Evolutionary conservation across 2,797 vertebrate species (phyloP), one percentile per base, ranked within the genome.

Genomic region (Perodicticus potto): DNA sequence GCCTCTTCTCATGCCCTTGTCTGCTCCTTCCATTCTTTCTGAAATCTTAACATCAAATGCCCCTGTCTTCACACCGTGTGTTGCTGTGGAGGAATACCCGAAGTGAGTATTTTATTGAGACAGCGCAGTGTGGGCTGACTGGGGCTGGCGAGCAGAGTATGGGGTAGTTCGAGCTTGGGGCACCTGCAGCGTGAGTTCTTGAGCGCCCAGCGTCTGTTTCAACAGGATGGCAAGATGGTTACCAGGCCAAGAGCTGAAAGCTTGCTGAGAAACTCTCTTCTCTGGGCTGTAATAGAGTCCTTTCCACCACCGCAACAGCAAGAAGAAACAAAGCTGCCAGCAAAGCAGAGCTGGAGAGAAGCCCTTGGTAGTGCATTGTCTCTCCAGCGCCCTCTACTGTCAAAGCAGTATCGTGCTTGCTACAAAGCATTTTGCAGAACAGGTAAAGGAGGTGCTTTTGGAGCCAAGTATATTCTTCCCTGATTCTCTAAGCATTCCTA

Each of bases 281-380:
- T 55, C 37, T 81, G 7, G 43, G 5, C 7, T 90, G 69, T 49
- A 77, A 3, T 9, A 70, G 34, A 82, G 14, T 65, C n/a, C 6
- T 7, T 74, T 25, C 3, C 2, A 19, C 65, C 32, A 19, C 7
- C 63, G 17, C 2, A 16, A 29, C 16, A 59, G 13, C 4, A 32
- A 78, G 6, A 67, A 49, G 4, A 55, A 96, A 78, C 19, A 69
- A 72, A 96, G 37, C 87, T 69, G 72, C 25, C 25, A 83, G 82
- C 17, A 57, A 63, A 70, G 34, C 3, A 67, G 16, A 45, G 1
- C 3, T 45, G 1, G n/a, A 45, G 1, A 78, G 10, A 82, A 65
- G 2, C 1, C 7, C 29, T 82, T n/a, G 9, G 13, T 61, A 43
- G 0, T 6, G 5, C 27, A 32, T 5, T 40, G 70, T 84, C 45